Conservation (phyloP, 2,888 invertebrate genomes). For the Sminthurinus aureus region DNA sequence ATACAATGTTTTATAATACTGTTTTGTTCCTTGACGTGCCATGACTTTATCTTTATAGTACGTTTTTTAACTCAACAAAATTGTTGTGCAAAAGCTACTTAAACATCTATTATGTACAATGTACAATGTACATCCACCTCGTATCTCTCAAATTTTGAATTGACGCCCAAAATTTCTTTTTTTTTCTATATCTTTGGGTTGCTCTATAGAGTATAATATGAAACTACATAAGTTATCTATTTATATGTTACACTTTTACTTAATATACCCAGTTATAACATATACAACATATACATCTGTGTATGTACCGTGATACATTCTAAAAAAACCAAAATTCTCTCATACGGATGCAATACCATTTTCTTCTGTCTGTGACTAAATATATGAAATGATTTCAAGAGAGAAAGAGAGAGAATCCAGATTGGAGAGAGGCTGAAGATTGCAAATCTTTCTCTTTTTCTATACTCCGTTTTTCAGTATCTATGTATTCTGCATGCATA, state of each 20-base stretch:
- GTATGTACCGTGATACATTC: background rate
- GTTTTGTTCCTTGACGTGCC: too few relatives aligned
- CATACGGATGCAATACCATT: constrained; percentile 31
- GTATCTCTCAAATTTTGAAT: constrained; percentile 5
- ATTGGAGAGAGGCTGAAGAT: background rate
- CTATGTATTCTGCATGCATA: background rate
- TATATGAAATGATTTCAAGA: constrained; percentile 12
- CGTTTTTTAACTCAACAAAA: background rate
- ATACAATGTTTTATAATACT: background rate
- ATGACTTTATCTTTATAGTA: too few relatives aligned
- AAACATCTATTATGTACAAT: too few relatives aligned
- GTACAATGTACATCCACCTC: constrained; percentile 7
- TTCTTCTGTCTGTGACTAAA: background rate
- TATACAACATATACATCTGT: background rate
- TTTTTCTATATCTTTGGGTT: too few relatives aligned
- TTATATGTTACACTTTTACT: background rate
- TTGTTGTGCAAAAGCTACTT: background rate
- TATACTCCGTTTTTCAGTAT: too few relatives aligned
- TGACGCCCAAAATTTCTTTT: background rate
- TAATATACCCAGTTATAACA: too few relatives aligned
- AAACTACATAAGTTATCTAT: background rate
- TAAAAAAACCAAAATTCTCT: background rate
- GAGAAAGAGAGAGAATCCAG: background rate
- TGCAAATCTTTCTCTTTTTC: background rate
- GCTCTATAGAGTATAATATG: background rate